These are phyloP conservation scores for Sebastes melanostomus DNA, from an alignment of 2,797 vertebrate species.

Conservation along the genomic window DNA sequence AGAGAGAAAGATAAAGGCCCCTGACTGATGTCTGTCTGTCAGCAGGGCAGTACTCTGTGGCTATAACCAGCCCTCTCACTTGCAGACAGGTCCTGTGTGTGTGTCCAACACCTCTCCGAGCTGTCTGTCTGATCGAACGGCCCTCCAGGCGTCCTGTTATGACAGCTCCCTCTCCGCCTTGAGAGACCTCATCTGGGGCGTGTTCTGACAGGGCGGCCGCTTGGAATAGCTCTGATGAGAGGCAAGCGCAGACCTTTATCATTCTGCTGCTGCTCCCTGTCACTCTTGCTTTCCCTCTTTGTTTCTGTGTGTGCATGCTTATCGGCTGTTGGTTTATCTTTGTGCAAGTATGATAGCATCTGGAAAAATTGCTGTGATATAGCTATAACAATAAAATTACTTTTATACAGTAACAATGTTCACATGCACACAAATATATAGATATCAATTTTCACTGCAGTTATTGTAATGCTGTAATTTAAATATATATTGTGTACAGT, in stretches of 20 bases:
- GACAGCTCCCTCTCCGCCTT: constrained; percentile 70
- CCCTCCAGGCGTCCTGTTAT: constrained; percentile 75
- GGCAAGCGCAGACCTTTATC: constrained; percentile 62
- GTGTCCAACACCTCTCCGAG: constrained; percentile 67
- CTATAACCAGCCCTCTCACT: constrained; percentile 49
- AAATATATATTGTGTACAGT: not conserved
- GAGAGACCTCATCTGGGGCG: constrained; percentile 72
- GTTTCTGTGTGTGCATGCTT: constrained; percentile 17
- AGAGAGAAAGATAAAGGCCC: constrained; percentile 39
- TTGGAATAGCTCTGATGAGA: constrained; percentile 74
- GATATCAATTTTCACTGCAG: not conserved
- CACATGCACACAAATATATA: not conserved
- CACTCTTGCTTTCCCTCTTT: constrained; percentile 59
- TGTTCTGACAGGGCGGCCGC: constrained; percentile 73
- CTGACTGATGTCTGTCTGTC: constrained; percentile 70
- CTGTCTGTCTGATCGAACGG: constrained; percentile 65
- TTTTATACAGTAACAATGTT: not conserved
- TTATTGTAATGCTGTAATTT: not conserved
- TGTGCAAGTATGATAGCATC: not conserved
- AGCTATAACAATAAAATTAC: not conserved
- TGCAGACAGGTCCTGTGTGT: constrained; percentile 51
- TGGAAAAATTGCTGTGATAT: not conserved
- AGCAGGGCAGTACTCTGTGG: constrained; percentile 43
- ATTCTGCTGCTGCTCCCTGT: constrained; percentile 61
- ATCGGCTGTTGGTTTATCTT: constrained; percentile 8